Percentiles rank a stretch among this genome's conserved stretches.
Conservation (phyloP, 2,113 vertebrate genomes). For the Rhineura floridana region DNA sequence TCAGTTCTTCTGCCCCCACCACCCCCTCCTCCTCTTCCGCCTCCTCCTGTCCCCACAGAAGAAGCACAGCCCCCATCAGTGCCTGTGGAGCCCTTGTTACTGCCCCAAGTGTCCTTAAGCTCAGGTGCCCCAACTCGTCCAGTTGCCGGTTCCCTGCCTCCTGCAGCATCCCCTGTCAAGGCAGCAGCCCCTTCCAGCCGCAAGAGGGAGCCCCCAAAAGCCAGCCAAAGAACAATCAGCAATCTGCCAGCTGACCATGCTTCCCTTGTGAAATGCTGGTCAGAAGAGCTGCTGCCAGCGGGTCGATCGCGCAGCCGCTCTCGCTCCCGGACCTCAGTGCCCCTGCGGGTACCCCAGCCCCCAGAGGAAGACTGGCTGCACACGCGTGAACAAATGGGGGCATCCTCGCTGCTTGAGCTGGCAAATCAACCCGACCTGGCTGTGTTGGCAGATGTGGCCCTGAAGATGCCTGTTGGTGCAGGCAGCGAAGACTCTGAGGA, state of each 20-base stretch:
- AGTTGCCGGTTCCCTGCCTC: slow-evolving; percentile 31
- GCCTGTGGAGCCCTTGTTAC: slow-evolving; percentile 6
- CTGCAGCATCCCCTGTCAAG: slow-evolving; percentile 37
- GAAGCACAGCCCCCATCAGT: slow-evolving; percentile 3
- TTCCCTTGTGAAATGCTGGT: slow-evolving; percentile 84
- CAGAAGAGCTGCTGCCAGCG: slow-evolving; percentile 72
- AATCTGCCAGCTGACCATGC: slow-evolving; percentile 90
- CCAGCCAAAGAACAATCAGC: slow-evolving; percentile 84
- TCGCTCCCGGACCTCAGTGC: slow-evolving; percentile 48
- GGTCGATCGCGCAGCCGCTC: slow-evolving; percentile 43
- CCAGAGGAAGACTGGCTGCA: slow-evolving; percentile 74
- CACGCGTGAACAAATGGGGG: slow-evolving; percentile 78
- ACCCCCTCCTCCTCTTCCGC: background rate
- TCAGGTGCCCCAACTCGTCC: slow-evolving; percentile 7
- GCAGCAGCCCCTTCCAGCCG: background rate
- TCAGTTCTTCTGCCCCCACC: background rate
- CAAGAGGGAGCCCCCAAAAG: slow-evolving; percentile 55
- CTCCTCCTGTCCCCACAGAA: slow-evolving; percentile 17
- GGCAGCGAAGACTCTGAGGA: slow-evolving; percentile 77
- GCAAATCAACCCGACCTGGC: slow-evolving; percentile 76
- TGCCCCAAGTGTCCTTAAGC: slow-evolving; percentile 9
- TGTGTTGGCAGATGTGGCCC: slow-evolving; percentile 83
- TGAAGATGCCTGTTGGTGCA: slow-evolving; percentile 55
- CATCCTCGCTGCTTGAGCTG: slow-evolving; percentile 77
- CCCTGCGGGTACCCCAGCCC: background rate